A percentile compares a stretch with the other conserved stretches of the same genome.
Evolutionary conservation across 2,797 vertebrate species (phyloP).

Genomic region (Zalophus californianus): DNA sequence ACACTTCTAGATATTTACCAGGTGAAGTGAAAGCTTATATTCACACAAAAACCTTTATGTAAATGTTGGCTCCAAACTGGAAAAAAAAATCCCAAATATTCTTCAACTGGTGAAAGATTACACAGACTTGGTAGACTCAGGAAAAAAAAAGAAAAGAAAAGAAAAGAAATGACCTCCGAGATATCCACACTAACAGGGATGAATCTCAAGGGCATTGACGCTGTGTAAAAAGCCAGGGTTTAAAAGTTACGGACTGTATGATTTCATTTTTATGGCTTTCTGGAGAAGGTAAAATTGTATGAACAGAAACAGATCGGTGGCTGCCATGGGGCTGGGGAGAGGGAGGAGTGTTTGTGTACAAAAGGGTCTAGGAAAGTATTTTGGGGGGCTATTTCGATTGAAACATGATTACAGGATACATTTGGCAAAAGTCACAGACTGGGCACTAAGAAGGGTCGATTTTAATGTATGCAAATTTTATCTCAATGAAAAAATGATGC

Average conservation of each 20-base stretch:
- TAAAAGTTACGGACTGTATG: background rate
- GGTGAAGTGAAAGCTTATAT: constrained; percentile 9
- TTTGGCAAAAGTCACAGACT: background rate
- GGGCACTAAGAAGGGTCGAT: background rate
- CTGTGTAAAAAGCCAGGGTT: background rate
- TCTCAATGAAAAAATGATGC: background rate
- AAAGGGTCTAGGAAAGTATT: background rate
- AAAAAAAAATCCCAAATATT: background rate
- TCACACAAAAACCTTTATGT: background rate
- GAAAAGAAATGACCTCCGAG: background rate
- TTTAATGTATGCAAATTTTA: background rate
- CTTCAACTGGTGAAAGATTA: background rate
- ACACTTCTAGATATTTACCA: background rate
- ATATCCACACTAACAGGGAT: background rate
- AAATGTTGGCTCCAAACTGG: background rate
- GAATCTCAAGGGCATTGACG: background rate
- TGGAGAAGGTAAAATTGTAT: background rate
- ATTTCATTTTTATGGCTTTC: background rate
- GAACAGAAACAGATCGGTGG: background rate
- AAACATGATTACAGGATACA: background rate
- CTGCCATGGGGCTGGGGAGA: background rate
- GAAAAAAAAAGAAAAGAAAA: fast-evolving
- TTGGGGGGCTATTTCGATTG: background rate
- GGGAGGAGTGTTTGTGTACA: background rate
- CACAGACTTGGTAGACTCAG: background rate